Conservation (phyloP, 2,797 vertebrate species). For the Myotis vivesi region DNA sequence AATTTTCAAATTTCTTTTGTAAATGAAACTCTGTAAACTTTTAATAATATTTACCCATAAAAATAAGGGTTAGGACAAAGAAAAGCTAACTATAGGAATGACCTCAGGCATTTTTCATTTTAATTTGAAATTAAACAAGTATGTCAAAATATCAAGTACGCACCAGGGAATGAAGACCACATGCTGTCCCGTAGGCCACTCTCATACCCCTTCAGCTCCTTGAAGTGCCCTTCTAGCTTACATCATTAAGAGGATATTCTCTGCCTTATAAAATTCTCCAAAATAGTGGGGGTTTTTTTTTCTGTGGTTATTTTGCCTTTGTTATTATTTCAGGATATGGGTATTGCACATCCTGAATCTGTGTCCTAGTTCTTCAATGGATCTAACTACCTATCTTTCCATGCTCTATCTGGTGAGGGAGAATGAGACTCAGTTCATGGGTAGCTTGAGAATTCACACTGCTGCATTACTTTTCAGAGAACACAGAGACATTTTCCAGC, state of each 20-base stretch:
- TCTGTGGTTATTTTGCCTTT: neutral
- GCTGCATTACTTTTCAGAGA: conserved; percentile 1
- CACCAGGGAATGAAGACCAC: neutral
- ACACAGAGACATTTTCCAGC: conserved; percentile 11
- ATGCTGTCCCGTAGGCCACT: neutral
- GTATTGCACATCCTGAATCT: neutral
- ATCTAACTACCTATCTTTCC: neutral
- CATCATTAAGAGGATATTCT: neutral
- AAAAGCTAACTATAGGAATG: neutral
- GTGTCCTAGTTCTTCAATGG: neutral
- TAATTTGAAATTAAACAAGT: conserved; percentile 29
- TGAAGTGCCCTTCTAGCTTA: neutral
- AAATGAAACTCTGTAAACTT: neutral
- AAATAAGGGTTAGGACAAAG: neutral
- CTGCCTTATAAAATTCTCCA: neutral
- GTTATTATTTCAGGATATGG: neutral
- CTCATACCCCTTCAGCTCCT: neutral
- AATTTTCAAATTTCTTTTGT: neutral
- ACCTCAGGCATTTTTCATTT: neutral
- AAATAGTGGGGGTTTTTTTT: neutral
- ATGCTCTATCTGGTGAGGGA: neutral
- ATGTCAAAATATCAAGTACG: neutral
- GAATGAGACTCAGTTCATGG: neutral
- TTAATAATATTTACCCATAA: neutral
- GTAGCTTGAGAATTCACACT: neutral